Evolutionary conservation across 2,113 vertebrate species (phyloP), one percentile per base, ranked within the genome.

Genomic region (Phyllostomus hastatus): DNA sequence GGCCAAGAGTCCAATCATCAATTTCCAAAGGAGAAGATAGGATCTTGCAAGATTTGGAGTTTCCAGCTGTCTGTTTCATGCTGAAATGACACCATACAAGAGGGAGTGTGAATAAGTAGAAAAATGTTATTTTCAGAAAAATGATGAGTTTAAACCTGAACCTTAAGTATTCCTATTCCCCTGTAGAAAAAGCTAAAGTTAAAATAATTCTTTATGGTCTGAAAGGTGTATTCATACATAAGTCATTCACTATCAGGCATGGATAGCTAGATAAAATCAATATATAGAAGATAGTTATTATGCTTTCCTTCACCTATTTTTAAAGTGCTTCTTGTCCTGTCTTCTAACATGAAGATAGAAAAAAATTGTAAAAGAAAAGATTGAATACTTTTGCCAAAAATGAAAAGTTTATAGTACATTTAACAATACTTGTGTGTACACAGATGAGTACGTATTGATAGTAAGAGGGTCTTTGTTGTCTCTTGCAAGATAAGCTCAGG

Each of bases 81-180:
- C 43, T 92, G 91, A 76, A 85, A 88, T 92, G 35, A 95, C 22
- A 67, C 28, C 72, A 80, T 52, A 95, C 90, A n/a, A 15, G 46
- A 95, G 35, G 83, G 79, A 54, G 20, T 73, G 11, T 79, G 35
- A 73, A 80, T 75, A 92, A 54, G 46, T 16, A 93, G 31, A 83
- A 78, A 48, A 90, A 85, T 41, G 28, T 88, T 78, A 78, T 54
- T 85, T 80, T 92, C 48, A 91, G 67, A 96, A 46, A 95, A 96
- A 88, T n/a, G 4, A 79, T 95, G 59, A 93, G 82, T 90, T 78
- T 52, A 91, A 50, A 90, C 7, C 46, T 72, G 2, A 90, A 84
- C 3, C 66, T 54, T 95, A 80, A 92, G 59, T 83, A 69, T 48
- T 75, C 38, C 9, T 20, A 69, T 90, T 69, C 28, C 35, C 41